Evolutionary conservation across 2,113 vertebrate genomes (phyloP), one percentile per base, ranked within the genome.

Genomic region (Catharus minimus): DNA sequence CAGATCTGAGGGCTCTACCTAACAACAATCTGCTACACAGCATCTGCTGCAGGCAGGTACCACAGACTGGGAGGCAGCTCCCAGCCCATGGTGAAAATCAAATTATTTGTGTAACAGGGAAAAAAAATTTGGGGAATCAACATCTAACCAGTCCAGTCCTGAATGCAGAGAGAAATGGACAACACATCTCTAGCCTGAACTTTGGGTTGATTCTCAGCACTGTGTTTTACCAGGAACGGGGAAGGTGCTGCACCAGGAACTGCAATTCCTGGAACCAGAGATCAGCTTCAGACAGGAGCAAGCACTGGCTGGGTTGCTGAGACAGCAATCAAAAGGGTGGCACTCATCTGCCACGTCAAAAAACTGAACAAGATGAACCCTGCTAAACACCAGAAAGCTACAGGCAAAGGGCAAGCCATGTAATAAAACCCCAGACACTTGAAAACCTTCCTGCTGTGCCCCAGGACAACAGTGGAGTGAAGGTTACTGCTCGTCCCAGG

Each of bases 401-500:
- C 9, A 61, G 7, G 49, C 61, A 74, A 87, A 90, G 43, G 58
- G 87, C 69, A 62, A 75, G 58, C 11, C 67, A 71, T 0, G 1
- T 30, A 69, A 49, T 56, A 79, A 81, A 71, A 52, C 15, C 27
- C 58, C 2, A 6, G 30, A 36, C 43, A 58, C 23, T 21, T 27
- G 20, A 53, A 85, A 89, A 67, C 12, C 9, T 39, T 58, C 24
- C 24, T 0, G 0, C 1, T 50, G 32, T 69, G 58, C 11, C 43
- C 26, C 32, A 66, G 58, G 33, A 78, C 20, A 7, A 15, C 0
- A 0, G 47, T 6, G 11, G 33, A 71, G 8, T 3, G 2, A 38
- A 52, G 26, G 53, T 24, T 41, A 11, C 43, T 60, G 11, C 0
- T 1, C n/a, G 24, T 13, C 24, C 22, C 47, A 76, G 30, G 33